phyloP scores from a whole-genome alignment of 2,888 invertebrate species.

The Arge pagana region DNA sequence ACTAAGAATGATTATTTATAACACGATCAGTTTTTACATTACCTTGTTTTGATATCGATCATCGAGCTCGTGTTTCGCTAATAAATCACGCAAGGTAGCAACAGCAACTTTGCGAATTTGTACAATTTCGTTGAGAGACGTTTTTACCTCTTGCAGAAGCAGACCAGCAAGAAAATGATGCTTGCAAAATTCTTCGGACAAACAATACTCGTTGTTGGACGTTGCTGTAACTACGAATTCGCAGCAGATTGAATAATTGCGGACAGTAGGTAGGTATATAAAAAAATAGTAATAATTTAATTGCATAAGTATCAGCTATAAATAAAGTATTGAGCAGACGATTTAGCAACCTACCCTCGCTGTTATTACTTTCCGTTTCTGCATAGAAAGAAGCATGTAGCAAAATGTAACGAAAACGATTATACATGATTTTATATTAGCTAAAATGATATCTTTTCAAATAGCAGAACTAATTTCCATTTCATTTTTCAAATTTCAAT shows the following conservation, averaged over 20 bases:
- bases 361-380: too few species aligned
- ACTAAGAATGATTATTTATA: neutral
- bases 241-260: constrained; percentile 59
- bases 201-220: constrained; percentile 66
- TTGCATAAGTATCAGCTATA: too few species aligned
- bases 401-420: too few species aligned
- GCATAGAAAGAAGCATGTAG: too few species aligned
- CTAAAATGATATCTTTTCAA: too few species aligned
- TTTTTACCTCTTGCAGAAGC: constrained; percentile 85
- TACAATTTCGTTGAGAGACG: constrained; percentile 82
- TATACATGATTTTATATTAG: too few species aligned
- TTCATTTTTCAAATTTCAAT: too few species aligned
- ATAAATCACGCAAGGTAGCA: constrained; percentile 77
- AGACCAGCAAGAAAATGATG: constrained; percentile 91
- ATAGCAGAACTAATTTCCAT: too few species aligned
- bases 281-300: too few species aligned
- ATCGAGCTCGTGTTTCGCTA: constrained; percentile 94
- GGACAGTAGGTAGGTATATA: too few species aligned
- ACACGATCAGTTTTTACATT: constrained; percentile 17
- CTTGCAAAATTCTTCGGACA: constrained; percentile 84
- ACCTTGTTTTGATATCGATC: constrained; percentile 83
- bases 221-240: constrained; percentile 59
- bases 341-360: too few species aligned
- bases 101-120: constrained; percentile 83
- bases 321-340: too few species aligned